Base-by-base conservation (phyloP, 2,888 invertebrate species). In the Gymnocheta viridis region DNA sequence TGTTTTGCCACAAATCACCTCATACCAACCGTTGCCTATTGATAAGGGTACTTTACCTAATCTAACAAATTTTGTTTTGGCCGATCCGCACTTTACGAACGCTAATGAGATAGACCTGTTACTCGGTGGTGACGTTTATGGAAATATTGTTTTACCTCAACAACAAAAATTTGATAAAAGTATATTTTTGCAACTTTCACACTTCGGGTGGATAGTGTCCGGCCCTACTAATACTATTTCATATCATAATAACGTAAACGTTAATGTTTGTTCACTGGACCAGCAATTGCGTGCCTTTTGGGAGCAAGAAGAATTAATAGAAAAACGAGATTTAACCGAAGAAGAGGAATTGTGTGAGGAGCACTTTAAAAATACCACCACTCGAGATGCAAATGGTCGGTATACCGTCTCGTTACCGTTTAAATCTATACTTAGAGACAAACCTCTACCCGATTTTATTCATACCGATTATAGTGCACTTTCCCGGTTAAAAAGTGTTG, bases 321-420 rank as follows among this genome's bases (percentile, higher is more conserved):
- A 70, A 5, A 62, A 62, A 22, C 22, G 70, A n/a, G 7, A 5
- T 32, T 38, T 70, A 32, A 60, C 69, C 2, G 41, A 69, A 4
- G 78, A 79, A 54, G 78, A 70, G 41, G 29, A 47, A n/a, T 22
- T 72, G 14, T 79, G 79, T 54, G 70, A 79, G 29, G 10, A 78
- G 12, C 62, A 78, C 41, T 82, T 82, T 22, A 60, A 44, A 32
- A 70, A 54, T 2, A 82, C 60, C 6, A 67, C 29, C 4, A 47
- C 66, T 22, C 78, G 73, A 51, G 41, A 58, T 32, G 24, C 47
- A 19, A 29, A 4, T 38, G 82, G 60, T 9, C 56, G 62, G 12
- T 82, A 82, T 27, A 82, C 78, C 5, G 69, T 79, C 0, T 78
- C 78, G n/a, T n/a, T n/a, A n/a, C n/a, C n/a, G n/a, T n/a, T n/a